phyloP scores from a whole-genome alignment of 2,113 vertebrate genomes.

The Junco hyemalis region DNA sequence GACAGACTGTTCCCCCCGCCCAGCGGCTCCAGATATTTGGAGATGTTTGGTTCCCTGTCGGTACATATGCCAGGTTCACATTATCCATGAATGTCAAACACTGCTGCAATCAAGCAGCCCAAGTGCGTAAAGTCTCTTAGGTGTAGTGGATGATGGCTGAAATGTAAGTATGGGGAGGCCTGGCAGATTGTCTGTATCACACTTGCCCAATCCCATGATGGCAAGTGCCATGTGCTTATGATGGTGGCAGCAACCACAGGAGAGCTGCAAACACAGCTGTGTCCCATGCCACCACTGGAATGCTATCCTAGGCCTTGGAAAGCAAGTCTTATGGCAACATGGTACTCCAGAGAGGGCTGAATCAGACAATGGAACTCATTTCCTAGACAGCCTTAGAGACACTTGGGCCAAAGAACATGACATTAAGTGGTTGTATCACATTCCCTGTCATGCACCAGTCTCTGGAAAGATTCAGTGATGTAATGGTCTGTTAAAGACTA shows the following conservation, averaged over 20 bases:
- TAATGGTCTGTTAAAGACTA: neutral
- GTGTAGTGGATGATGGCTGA: neutral
- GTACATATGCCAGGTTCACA: rapidly evolving
- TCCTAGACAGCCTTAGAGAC: neutral
- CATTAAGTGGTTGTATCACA: no score
- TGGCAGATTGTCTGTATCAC: neutral
- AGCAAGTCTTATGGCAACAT: rapidly evolving
- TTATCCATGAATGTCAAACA: neutral
- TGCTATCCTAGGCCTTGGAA: neutral
- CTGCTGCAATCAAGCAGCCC: neutral
- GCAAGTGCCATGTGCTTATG: neutral
- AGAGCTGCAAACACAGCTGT: neutral
- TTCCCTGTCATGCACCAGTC: rapidly evolving
- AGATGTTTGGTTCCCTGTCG: neutral
- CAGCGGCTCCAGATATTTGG: neutral
- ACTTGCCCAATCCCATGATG: rapidly evolving
- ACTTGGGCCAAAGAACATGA: neutral
- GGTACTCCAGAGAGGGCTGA: neutral
- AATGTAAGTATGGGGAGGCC: rapidly evolving
- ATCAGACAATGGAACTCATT: neutral
- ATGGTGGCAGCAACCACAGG: neutral
- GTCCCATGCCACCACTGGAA: neutral
- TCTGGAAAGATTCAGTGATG: neutral
- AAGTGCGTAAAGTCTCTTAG: neutral
- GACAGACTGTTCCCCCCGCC: neutral